phyloP scores from a whole-genome alignment of 2,888 invertebrate genomes.

The Catonia carolina region DNA sequence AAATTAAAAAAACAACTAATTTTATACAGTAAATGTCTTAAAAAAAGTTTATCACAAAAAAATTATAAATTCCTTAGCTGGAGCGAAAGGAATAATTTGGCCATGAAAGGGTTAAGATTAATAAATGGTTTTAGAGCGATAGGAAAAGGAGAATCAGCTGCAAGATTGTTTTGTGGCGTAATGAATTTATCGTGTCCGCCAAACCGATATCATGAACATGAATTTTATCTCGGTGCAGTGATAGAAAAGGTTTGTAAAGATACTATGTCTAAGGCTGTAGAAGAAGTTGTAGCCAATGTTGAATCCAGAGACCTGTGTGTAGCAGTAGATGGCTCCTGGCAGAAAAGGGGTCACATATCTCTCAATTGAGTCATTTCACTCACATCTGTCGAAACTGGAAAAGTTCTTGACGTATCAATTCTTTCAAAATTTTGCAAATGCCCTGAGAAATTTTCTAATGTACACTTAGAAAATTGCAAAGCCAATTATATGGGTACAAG shows the following conservation, averaged over 20 bases:
- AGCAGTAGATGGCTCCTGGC: neutral
- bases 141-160: neutral
- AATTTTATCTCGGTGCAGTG: no score
- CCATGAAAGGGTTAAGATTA: no score
- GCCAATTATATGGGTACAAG: slow-evolving; percentile 25
- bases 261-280: neutral
- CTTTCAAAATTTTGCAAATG: neutral
- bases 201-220: neutral
- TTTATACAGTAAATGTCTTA: no score
- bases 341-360: neutral
- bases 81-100: no score
- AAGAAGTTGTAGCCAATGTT: neutral
- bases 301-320: neutral
- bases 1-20: no score
- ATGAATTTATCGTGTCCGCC: neutral
- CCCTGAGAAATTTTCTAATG: neutral
- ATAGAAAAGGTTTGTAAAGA: neutral
- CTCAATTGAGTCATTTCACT: neutral
- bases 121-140: no score
- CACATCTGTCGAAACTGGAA: neutral
- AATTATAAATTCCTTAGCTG: no score
- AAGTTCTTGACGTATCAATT: neutral
- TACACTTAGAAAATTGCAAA: slow-evolving; percentile 3
- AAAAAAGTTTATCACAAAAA: no score
- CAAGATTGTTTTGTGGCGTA: neutral